A percentile compares a stretch with the other conserved stretches of the same genome.
Conservation (phyloP, 2,888 invertebrate genomes). For the Piscicola geometra region DNA sequence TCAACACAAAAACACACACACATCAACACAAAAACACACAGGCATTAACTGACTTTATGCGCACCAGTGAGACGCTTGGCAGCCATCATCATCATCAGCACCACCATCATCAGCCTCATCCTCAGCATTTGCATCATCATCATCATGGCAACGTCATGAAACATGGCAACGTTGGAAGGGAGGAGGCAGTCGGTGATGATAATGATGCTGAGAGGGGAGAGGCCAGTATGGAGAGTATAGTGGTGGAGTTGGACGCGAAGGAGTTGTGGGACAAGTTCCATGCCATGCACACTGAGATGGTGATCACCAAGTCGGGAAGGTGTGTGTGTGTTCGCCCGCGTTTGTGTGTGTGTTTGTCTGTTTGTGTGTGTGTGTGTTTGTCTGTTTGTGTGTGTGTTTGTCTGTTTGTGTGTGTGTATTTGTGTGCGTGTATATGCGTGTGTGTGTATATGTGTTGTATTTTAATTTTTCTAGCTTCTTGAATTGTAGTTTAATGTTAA, state of each 20-base stretch:
- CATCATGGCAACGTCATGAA: background rate
- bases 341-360: too few relatives aligned
- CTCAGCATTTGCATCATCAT: background rate
- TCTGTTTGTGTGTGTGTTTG: too few relatives aligned
- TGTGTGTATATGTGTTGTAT: too few relatives aligned
- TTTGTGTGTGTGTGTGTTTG: too few relatives aligned
- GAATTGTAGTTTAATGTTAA: too few relatives aligned
- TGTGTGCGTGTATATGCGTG: too few relatives aligned
- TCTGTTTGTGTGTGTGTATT: too few relatives aligned
- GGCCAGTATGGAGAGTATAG: conserved; percentile 97
- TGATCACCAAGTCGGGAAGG: conserved; percentile 60
- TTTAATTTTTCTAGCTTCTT: too few relatives aligned
- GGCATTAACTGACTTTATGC: conserved; percentile 28
- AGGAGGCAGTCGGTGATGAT: background rate
- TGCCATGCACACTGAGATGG: conserved; percentile 58
- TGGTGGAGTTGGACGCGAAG: conserved; percentile 70
- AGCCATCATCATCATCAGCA: background rate
- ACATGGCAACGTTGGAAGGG: background rate
- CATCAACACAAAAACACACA: background rate
- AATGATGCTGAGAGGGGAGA: conserved; percentile 88
- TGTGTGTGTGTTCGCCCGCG: too few relatives aligned
- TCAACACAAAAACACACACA: too few relatives aligned
- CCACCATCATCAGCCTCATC: background rate
- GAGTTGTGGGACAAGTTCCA: conserved; percentile 58
- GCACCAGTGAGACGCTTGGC: conserved; percentile 22